Base-by-base conservation (phyloP, 2,888 invertebrate genomes). In the Portevinia maculata region DNA sequence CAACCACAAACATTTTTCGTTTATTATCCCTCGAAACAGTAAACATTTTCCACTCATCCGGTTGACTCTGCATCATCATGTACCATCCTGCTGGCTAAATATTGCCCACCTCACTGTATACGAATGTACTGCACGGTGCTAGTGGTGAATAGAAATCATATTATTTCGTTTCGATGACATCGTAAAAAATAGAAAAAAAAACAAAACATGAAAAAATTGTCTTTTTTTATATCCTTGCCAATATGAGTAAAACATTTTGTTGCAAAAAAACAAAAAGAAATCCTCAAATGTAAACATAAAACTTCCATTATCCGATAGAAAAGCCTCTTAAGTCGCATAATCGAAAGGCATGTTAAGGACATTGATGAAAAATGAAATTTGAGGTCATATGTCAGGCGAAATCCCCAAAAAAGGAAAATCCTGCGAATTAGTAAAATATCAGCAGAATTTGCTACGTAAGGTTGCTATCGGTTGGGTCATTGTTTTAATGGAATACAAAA, bases 41-140 rank as follows among this genome's bases (percentile, higher is more conserved):
- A 78, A 78, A 78, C 41, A 78, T 78, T 76, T 76, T 78, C 78
- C 70, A 70, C 64, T 78, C 70, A 70, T 78, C 64, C 70, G 50
- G 78, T 70, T 78, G 70, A 64, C 50, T 74, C 59, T 52, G 52
- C 55, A 55, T 9, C n/a, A 7, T 24, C 44, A 44, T n/a, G n/a
- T n/a, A 9, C 13, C 6, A 11, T n/a, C 15, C 32, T n/a, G 1
- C 11, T 24, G 37, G 19, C 28, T 50, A 37, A 57, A 13, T 28
- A 50, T 37, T 8, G 28, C 30, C 19, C 21, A 39, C 8, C 32
- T 19, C 1, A 13, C 2, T 17, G 21, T 52, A 3, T 21, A 13
- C 13, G n/a, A n/a, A 13, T 19, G 37, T 9, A 13, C n/a, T 9
- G 21, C 34, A 28, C 7, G 52, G 24, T n/a, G n/a, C n/a, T n/a